These are phyloP conservation scores for Hedya salicella DNA, from an alignment of 2,888 invertebrate genomes.

Conservation along the genomic window DNA sequence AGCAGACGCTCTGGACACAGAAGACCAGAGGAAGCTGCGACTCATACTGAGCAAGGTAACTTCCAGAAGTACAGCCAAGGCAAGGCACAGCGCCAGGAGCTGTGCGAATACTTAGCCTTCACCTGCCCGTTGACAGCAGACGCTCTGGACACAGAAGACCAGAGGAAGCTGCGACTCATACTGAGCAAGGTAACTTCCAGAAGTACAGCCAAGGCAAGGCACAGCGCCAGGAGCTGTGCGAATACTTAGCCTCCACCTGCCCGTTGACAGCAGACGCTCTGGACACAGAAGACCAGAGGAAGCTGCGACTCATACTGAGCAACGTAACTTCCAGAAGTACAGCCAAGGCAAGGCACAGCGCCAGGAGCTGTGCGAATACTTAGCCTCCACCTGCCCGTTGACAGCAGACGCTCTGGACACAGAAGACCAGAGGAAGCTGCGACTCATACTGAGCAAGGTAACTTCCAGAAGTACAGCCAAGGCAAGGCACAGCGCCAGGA, in stretches of 20 bases:
- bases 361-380: constrained; percentile 90
- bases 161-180: constrained; percentile 93
- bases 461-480: neutral
- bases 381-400: constrained; percentile 92
- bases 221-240: constrained; percentile 91
- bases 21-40: constrained; percentile 93
- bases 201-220: neutral
- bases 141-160: constrained; percentile 92
- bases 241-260: constrained; percentile 93
- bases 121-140: constrained; percentile 94
- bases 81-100: constrained; percentile 91
- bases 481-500: too few species aligned
- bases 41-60: constrained; percentile 91
- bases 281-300: constrained; percentile 94
- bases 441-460: constrained; percentile 92
- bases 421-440: constrained; percentile 94
- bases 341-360: constrained; percentile 87
- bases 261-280: constrained; percentile 92
- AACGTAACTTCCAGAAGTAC: constrained; percentile 80
- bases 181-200: constrained; percentile 87
- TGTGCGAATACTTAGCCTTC: constrained; percentile 92
- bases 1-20: constrained; percentile 92
- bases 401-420: constrained; percentile 93
- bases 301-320: constrained; percentile 92
- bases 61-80: neutral